Evolutionary conservation across 1,140 invertebrate species (phyloP), one percentile per base, ranked within the genome.

Genomic region (Choristoneura fumiferana): DNA sequence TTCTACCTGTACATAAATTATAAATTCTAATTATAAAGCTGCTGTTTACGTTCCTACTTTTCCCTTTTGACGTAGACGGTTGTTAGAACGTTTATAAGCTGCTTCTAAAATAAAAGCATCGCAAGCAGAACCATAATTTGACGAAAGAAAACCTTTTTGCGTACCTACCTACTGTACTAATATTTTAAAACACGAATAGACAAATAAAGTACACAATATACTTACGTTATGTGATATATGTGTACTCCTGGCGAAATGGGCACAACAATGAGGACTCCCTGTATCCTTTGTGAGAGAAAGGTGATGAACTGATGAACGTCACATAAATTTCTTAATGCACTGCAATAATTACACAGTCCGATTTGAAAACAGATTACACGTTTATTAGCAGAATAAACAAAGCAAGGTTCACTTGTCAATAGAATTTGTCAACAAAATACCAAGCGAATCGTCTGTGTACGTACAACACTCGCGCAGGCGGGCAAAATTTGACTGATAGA

Each of bases 281-380:
- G 40, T 71, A 68, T 81, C 73, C 75, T 79, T 81, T 81, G 78
- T 56, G 15, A 12, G 37, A 73, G 69, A 72, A 79, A 76, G 67
- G 67, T 70, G 67, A 61, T 67, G 63, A 71, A 71, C 67, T 70
- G 67, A 61, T 67, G 63, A 71, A 71, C 67, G 52, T 54, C 52
- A 63, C 67, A 75, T 62, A 66, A 54, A 43, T 38, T 62, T 64
- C 17, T 36, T 17, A 22, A 52, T 15, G 17, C 58, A 66, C 58
- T 60, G 34, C 39, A 52, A 54, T 59, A 35, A 8, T 52, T 17
- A 17, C 34, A 36, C 43, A 39, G 34, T 33, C 29, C 13, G 34
- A 14, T 15, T 60, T 40, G 34, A 34, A 45, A 14, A n/a, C n/a
- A 54, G 45, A 49, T 43, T 57, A 54, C 49, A 54, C 38, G 43